A percentile compares a stretch with the other conserved stretches of the same genome.
Conservation (phyloP, 2,113 vertebrate genomes). For the Cyanoderma ruficeps region DNA sequence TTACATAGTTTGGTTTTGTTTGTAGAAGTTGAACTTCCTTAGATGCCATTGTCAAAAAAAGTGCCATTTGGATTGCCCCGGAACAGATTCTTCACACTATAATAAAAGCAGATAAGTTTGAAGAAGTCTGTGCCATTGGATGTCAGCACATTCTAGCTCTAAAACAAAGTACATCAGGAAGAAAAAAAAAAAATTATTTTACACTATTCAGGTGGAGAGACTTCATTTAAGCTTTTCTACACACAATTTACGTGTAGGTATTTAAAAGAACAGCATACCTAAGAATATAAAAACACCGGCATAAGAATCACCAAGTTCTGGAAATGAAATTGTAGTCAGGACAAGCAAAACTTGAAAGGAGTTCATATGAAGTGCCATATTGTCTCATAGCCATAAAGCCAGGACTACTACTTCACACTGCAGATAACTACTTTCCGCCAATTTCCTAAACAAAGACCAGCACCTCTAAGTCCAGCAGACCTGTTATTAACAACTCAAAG, state of each 20-base stretch:
- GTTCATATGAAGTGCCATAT: background rate
- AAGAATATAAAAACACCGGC: background rate
- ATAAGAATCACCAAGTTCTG: background rate
- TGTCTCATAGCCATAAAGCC: background rate
- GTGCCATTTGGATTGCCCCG: background rate
- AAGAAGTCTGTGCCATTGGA: background rate
- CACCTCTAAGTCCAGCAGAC: background rate
- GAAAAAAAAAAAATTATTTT: background rate
- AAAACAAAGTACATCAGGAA: background rate
- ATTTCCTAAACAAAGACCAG: background rate
- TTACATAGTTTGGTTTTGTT: background rate
- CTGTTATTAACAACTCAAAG: background rate
- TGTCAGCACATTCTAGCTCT: background rate
- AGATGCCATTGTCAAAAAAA: background rate
- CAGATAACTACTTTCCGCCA: background rate
- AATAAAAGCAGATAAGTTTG: background rate
- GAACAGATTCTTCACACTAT: background rate
- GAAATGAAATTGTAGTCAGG: background rate
- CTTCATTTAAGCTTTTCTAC: background rate
- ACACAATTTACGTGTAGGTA: background rate
- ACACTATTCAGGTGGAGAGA: background rate
- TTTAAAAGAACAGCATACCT: background rate
- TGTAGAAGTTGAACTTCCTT: background rate
- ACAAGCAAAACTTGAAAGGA: background rate
- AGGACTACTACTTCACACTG: background rate